Evolutionary conservation across 2,888 invertebrate species (phyloP), one percentile per base, ranked within the genome.

Genomic region (Lycophotia porphyrea): DNA sequence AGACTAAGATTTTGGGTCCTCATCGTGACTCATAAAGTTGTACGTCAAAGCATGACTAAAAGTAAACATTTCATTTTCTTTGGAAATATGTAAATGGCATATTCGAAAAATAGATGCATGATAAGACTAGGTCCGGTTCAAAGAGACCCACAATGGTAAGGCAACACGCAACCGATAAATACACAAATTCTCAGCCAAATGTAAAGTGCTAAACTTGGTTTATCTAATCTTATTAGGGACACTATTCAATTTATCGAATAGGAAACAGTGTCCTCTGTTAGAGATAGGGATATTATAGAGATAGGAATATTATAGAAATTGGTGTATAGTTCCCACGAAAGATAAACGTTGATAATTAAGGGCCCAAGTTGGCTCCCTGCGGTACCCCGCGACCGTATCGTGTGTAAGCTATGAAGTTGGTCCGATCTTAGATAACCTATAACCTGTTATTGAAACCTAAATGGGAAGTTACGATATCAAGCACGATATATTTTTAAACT

Each of bases 371-470:
- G 44, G 76, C 74, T 85, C 88, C 89, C 88, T 90, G 88, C 85
- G 84, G 87, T 77, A 89, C 82, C 74, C 87, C 83, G 65, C 80
- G 69, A 75, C 80, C 55, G 80, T 82, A 81, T 85, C 80, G 84
- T 84, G 78, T 82, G 84, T 86, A 87, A 80, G 85, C 87, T 90
- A 89, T 89, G 90, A 83, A 85, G 78, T 84, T 88, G 86, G 89
- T 88, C 87, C 88, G 88, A 90, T 90, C 78, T 71, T 60, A 79
- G 94, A 94, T 94, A 94, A 93, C 93, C 93, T 93, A 85, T 90
- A 91, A 86, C 90, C 90, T 84, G 78, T 84, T 87, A 90, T 89
- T 80, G 86, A 90, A 89, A 80, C 81, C 88, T 89, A 87, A 91
- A 91, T 92, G 81, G 81, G 82, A 63, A 88, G 84, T 86, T 87